These are phyloP conservation scores for Phylloscopus whistleri DNA, from an alignment of 2,113 vertebrate genomes.

Conservation along the genomic window DNA sequence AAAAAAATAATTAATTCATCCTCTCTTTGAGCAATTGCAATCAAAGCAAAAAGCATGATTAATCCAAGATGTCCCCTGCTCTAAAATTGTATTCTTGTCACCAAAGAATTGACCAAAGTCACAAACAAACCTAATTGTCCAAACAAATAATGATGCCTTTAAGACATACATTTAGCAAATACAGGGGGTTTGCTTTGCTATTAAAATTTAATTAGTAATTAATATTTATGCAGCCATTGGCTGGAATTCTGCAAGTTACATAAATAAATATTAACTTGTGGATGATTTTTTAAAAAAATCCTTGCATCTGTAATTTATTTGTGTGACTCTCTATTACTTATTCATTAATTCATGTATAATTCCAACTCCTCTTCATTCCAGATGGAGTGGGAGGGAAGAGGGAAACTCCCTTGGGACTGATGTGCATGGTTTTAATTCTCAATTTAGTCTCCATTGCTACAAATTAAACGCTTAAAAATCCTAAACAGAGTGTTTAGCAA, in stretches of 20 bases:
- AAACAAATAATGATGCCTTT: slow-evolving; percentile 18
- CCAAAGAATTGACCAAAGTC: not conserved
- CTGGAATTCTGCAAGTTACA: slow-evolving; percentile 46
- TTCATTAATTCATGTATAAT: slow-evolving; percentile 52
- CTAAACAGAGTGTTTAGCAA: slow-evolving; percentile 17
- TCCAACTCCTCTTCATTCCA: slow-evolving; percentile 42
- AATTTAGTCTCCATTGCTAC: slow-evolving; percentile 30
- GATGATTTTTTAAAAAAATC: not conserved
- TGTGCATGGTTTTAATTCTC: slow-evolving; percentile 36
- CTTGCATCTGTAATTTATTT: slow-evolving; percentile 47
- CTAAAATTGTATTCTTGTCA: slow-evolving; percentile 3
- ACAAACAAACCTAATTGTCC: slow-evolving; percentile 7
- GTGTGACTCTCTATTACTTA: slow-evolving; percentile 57
- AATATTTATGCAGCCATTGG: slow-evolving; percentile 73
- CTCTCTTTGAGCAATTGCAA: not conserved
- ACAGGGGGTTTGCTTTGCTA: slow-evolving; percentile 9
- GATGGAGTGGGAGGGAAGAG: slow-evolving; percentile 29
- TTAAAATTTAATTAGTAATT: slow-evolving; percentile 74
- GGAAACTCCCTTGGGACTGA: slow-evolving; percentile 1
- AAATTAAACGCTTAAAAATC: slow-evolving; percentile 57
- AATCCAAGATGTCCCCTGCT: not conserved
- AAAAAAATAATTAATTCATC: not conserved
- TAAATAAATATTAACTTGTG: slow-evolving; percentile 76
- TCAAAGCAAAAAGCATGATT: slow-evolving; percentile 1
- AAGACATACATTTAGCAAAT: slow-evolving; percentile 32